Base-by-base conservation (phyloP, 2,113 vertebrate genomes). In the Antigone vipio region DNA sequence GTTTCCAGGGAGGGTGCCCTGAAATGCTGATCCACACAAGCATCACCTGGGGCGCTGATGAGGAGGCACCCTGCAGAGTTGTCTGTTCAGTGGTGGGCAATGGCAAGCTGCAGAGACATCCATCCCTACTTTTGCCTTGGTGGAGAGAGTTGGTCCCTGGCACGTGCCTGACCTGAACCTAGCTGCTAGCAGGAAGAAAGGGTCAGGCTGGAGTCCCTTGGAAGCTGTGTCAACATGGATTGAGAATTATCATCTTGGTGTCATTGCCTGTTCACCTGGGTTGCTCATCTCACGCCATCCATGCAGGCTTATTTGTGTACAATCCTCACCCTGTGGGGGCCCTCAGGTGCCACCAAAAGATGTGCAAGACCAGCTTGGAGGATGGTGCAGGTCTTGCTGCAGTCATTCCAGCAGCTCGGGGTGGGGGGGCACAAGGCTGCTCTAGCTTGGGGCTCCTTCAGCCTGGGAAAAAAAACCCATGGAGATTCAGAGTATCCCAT, bases 41-140 rank as follows among this genome's bases (percentile, higher is more conserved):
- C 20, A 34, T 35, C 53, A 34, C 11, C 26, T n/a, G 7, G 18
- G 12, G 7, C 2, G 0, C 21, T 0, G 9, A 21, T 29, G 40
- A 42, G 16, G 40, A 69, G 30, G 18, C 26, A 44, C 20, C 10
- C 20, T 0, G 2, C 53, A 75, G 27, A 47, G n/a, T 23, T 73
- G 53, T n/a, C 49, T 32, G 32, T 45, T 67, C 38, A 67, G 47
- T 32, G 3, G 0, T 1, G 2, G 52, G n/a, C 26, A 85, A 24
- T 9, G 9, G 40, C 55, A 80, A 58, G 21, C 30, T 77, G 24
- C 20, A 50, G 49, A 71, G 17, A 9, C 19, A 10, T 44, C 52
- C 15, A n/a, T n/a, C 73, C 6, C 27, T 83, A 80, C 49, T 75
- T 15, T 40, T 3, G 8, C 60, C 15, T 86, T 1, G 0, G 13